A percentile compares a stretch with the other conserved stretches of the same genome.
phyloP scores from a whole-genome alignment of 2,797 vertebrate species.

The Melanogrammus aeglefinus region DNA sequence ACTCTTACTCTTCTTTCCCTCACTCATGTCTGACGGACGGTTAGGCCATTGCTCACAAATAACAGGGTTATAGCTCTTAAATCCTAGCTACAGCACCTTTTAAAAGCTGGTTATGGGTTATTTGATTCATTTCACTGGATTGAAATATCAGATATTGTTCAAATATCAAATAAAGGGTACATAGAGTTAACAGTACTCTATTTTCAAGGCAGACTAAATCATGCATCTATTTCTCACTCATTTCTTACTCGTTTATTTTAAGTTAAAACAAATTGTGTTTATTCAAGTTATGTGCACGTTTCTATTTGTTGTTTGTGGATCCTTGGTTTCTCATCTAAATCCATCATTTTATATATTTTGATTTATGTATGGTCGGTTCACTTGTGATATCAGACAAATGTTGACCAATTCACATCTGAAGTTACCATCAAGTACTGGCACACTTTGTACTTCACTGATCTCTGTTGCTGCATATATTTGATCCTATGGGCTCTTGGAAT shows the following conservation, averaged over 20 bases:
- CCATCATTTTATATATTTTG: slow-evolving; percentile 32
- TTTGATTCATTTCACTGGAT: background rate
- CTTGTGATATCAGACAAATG: background rate
- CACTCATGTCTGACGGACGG: background rate
- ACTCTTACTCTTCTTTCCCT: background rate
- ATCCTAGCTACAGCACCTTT: background rate
- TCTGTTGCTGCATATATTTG: background rate
- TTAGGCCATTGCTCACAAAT: background rate
- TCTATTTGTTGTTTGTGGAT: background rate
- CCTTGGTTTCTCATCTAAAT: slow-evolving; percentile 63
- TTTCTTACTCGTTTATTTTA: background rate
- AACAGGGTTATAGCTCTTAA: background rate
- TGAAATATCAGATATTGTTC: background rate
- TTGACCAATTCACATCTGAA: background rate
- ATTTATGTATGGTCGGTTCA: background rate
- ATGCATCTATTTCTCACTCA: background rate
- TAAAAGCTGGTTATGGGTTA: background rate
- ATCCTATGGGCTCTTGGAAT: background rate
- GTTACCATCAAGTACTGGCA: background rate
- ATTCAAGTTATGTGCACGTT: background rate
- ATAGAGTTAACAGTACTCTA: background rate
- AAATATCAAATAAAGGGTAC: background rate
- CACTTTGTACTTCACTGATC: background rate
- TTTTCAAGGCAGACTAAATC: background rate
- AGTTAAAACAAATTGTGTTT: background rate